Evolutionary conservation across 1,140 invertebrate genomes (phyloP), one percentile per base, ranked within the genome.

Genomic region (Atopsyche davidsoni): DNA sequence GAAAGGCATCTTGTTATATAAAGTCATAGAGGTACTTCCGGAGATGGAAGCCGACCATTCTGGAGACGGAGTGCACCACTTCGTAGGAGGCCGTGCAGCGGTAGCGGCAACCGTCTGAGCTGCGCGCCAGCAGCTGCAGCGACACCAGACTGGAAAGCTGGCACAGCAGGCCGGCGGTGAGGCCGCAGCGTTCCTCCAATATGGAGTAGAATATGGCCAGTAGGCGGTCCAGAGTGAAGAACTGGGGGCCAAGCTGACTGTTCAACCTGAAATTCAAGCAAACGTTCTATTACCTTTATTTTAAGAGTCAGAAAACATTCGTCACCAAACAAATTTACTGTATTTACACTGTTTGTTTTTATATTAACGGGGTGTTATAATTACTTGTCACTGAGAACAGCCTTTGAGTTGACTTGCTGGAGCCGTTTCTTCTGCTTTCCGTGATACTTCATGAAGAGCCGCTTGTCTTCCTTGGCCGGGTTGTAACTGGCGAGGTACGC

Each of bases 191-290:
- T 38, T 89, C 86, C 38, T 91, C 85, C 11, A 91, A 69, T 58
- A 96, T 92, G 1, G 87, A 82, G 72, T 92, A 94, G 70, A 95
- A 96, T 59, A 96, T 95, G 2, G 89, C 88, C 40, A 96, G 66
- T 59, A 96, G 70, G 45, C 92, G 75, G 63, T 92, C 86, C 13
- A 96, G 71, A 1, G 80, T 80, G 62, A 96, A 95, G 1, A 77
- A 70, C 66, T 88, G 87, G 0, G 91, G 91, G 0, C 88, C 88
- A 9, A 84, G 65, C 10, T 77, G 75, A n/a, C 69, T 75, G 40
- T 71, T 78, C 39, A 79, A 59, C 64, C 78, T 69, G 28, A 10
- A 60, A 62, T n/a, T 13, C 11, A 47, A 65, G 23, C 24, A 7
- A n/a, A n/a, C n/a, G n/a, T n/a, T n/a, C n/a, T n/a, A n/a, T n/a